phyloP scores from a whole-genome alignment of 2,797 vertebrate genomes.

The Sarcophilus harrisii region DNA sequence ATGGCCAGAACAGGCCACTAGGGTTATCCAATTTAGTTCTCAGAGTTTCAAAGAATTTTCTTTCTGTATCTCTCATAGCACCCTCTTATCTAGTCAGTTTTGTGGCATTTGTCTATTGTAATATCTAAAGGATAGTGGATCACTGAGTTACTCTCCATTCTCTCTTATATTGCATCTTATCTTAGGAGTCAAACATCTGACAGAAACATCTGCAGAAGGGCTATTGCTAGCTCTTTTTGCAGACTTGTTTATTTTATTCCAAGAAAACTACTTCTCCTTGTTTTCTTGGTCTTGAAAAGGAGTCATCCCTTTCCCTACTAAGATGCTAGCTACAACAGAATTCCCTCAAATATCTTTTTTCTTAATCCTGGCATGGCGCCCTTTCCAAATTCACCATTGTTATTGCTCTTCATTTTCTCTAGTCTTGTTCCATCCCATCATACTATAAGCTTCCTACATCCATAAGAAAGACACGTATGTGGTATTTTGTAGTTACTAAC shows the following conservation, averaged over 20 bases:
- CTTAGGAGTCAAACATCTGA: neutral
- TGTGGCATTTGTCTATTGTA: neutral
- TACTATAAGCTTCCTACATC: slow-evolving; percentile 15
- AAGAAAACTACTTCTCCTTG: neutral
- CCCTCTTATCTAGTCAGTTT: slow-evolving; percentile 59
- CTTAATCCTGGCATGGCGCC: neutral
- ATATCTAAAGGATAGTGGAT: slow-evolving; percentile 4
- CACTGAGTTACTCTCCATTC: neutral
- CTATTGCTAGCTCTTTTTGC: slow-evolving; percentile 4
- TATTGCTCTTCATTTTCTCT: neutral
- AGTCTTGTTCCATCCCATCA: neutral
- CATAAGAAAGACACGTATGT: neutral
- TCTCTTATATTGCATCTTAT: slow-evolving; percentile 21
- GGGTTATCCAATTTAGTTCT: neutral
- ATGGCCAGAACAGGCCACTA: neutral
- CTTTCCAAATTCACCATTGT: neutral
- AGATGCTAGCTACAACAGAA: neutral
- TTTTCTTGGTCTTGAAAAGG: neutral
- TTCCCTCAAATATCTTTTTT: neutral
- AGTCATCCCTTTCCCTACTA: neutral
- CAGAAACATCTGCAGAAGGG: neutral
- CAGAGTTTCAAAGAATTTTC: neutral
- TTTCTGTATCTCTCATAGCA: slow-evolving; percentile 34
- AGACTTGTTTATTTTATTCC: neutral
- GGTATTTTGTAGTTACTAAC: slow-evolving; percentile 22